These are phyloP conservation scores for Octomys mimax DNA, from an alignment of 2,797 vertebrate species.

Conservation along the genomic window DNA sequence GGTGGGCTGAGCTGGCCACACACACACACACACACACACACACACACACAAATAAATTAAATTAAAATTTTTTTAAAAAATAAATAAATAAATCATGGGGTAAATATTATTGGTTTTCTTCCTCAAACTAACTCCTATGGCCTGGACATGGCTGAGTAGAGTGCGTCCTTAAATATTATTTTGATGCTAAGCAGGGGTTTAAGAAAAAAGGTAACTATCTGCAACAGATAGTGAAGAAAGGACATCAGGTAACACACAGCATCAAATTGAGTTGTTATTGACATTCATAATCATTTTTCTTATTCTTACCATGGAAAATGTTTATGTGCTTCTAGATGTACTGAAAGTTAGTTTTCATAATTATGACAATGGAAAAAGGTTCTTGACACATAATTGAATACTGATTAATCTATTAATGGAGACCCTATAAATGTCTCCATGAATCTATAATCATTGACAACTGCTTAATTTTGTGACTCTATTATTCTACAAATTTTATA, in stretches of 20 bases:
- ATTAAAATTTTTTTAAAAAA: too few relatives aligned
- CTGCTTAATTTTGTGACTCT: background rate
- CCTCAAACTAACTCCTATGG: background rate
- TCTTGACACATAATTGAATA: background rate
- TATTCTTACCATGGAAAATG: background rate
- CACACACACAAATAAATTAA: too few relatives aligned
- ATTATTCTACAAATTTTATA: background rate
- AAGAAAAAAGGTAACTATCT: conserved; percentile 32
- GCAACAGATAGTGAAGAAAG: background rate
- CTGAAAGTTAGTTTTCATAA: conserved; percentile 25
- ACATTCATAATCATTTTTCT: background rate
- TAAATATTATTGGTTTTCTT: conserved; percentile 50
- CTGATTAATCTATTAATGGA: conserved; percentile 8
- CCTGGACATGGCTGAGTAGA: conserved; percentile 6
- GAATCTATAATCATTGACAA: background rate
- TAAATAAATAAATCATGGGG: background rate
- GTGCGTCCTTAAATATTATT: conserved; percentile 9
- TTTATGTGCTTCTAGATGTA: conserved; percentile 1
- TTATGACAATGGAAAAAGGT: background rate
- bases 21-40: too few relatives aligned
- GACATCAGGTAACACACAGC: background rate
- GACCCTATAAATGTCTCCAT: background rate
- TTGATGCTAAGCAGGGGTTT: background rate
- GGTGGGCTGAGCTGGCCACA: too few relatives aligned
- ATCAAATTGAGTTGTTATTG: background rate